Evolutionary conservation across 2,113 vertebrate genomes (phyloP).

Genomic region (Onychostruthus taczanowskii): DNA sequence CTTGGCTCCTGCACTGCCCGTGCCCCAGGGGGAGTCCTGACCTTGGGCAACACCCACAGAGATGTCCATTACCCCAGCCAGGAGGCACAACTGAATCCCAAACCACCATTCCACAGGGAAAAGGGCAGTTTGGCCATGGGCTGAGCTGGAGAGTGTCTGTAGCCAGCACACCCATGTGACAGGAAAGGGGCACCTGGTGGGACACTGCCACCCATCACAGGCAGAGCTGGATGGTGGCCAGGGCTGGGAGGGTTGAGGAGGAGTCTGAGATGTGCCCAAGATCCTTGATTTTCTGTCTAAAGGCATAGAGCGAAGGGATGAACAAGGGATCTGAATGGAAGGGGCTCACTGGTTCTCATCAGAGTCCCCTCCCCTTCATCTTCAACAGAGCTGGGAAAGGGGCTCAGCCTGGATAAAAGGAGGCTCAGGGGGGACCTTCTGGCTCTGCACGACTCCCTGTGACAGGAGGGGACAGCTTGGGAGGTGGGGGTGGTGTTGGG

Average conservation of each 20-base stretch:
- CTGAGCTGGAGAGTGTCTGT: neutral
- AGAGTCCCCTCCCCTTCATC: neutral
- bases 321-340: neutral
- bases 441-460: neutral
- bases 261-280: neutral
- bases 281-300: neutral
- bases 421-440: neutral
- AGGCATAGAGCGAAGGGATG: neutral
- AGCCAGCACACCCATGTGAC: neutral
- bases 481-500: accelerated
- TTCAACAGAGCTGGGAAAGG: neutral
- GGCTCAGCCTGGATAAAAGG: neutral
- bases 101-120: neutral
- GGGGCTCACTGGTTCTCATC: neutral
- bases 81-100: neutral
- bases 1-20: accelerated
- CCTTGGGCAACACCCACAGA: neutral
- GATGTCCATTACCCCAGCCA: neutral
- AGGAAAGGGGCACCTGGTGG: neutral
- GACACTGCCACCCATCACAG: neutral
- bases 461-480: neutral
- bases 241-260: too few species aligned
- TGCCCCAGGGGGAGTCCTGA: neutral
- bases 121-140: neutral
- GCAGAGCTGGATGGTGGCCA: neutral